phyloP scores from a whole-genome alignment of 2,797 vertebrate species.

The Tadarida brasiliensis region DNA sequence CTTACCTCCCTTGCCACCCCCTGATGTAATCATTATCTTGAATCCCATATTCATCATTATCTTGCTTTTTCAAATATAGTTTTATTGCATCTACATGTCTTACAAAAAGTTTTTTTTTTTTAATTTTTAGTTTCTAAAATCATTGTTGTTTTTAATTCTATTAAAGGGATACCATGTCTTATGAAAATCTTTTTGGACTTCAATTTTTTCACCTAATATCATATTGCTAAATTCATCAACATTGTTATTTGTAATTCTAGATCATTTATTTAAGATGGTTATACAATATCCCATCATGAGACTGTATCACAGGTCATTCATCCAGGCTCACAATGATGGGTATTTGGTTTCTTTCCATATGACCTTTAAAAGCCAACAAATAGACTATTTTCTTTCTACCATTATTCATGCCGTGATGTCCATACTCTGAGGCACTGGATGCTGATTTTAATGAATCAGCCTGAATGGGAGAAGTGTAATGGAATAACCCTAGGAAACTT shows the following conservation, averaged over 20 bases:
- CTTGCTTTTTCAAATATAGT: background rate
- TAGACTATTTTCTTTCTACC: background rate
- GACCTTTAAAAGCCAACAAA: slow-evolving; percentile 33
- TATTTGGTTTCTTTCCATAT: slow-evolving; percentile 38
- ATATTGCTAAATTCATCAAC: background rate
- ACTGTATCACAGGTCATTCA: background rate
- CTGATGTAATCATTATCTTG: background rate
- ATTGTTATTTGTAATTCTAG: background rate
- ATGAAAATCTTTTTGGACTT: background rate
- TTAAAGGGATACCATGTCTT: background rate
- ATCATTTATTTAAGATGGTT: background rate
- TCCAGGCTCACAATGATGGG: background rate
- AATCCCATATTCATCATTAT: background rate
- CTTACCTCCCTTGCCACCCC: background rate
- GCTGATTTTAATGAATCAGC: background rate
- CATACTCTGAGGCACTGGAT: background rate
- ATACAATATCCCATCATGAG: background rate
- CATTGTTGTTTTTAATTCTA: background rate
- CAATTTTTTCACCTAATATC: background rate
- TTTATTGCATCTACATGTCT: slow-evolving; percentile 1
- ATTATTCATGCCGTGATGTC: background rate
- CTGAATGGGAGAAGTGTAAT: background rate
- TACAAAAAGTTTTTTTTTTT: background rate
- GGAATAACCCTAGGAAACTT: background rate
- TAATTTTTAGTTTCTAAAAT: background rate